Conservation (phyloP, 2,888 invertebrate genomes). For the Helicoverpa assulta region DNA sequence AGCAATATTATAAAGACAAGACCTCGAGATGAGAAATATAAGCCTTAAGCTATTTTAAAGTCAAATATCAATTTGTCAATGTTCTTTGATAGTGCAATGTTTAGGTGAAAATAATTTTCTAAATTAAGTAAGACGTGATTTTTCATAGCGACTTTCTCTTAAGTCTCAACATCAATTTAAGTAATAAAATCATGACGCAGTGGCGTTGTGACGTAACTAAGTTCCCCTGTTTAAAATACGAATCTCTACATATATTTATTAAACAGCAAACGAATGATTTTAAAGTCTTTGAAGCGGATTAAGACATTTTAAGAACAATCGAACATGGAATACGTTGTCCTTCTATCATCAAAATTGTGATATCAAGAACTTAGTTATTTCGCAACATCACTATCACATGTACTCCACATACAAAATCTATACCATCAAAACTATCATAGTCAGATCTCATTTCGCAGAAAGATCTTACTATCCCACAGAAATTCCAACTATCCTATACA, state of each 20-base stretch:
- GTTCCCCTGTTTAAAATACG: not conserved
- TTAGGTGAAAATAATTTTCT: not conserved
- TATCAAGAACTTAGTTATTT: not conserved
- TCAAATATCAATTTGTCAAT: not conserved
- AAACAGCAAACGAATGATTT: not conserved
- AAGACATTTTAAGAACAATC: not conserved
- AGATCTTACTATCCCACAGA: slow-evolving; percentile 23
- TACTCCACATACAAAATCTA: slow-evolving; percentile 10
- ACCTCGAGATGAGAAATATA: slow-evolving; percentile 2
- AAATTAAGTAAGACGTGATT: not conserved
- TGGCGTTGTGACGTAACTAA: not conserved
- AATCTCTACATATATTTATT: not conserved
- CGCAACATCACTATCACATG: slow-evolving; percentile 13
- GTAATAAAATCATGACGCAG: not conserved
- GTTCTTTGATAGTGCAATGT: slow-evolving; percentile 7
- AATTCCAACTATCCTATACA: slow-evolving; percentile 12
- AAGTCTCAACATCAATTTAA: not conserved
- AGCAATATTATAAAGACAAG: slow-evolving; percentile 4
- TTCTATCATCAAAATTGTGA: not conserved
- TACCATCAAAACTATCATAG: slow-evolving; percentile 3
- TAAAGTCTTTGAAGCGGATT: not conserved
- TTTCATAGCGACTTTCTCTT: not conserved
- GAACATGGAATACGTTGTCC: not conserved
- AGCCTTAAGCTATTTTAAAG: not conserved
- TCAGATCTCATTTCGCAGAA: not conserved